A percentile compares a stretch with the other conserved stretches of the same genome.
Evolutionary conservation across 2,888 invertebrate species (phyloP).

Genomic region (Lasioglossum vierecki): DNA sequence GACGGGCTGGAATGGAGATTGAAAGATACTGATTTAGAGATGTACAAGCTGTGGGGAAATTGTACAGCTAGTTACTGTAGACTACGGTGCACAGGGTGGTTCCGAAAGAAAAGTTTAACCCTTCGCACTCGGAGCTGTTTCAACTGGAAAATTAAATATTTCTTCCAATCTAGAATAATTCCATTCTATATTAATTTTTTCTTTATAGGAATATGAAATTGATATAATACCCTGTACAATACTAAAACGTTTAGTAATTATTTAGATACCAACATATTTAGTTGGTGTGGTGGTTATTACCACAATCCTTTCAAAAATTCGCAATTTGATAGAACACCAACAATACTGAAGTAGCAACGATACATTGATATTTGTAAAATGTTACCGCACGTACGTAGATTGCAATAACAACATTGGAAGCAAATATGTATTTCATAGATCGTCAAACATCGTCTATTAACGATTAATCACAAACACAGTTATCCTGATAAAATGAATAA

Average conservation of each 20-base stretch:
- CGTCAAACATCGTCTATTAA: background rate
- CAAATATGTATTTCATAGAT: background rate
- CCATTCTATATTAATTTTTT: too few species aligned
- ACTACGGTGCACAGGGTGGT: background rate
- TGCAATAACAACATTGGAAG: background rate
- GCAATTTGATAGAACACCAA: too few species aligned
- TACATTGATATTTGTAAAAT: background rate
- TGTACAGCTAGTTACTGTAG: background rate
- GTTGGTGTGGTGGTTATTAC: too few species aligned
- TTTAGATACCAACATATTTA: background rate
- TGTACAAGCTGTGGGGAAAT: background rate
- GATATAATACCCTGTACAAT: too few species aligned
- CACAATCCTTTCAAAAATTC: background rate
- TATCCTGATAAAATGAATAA: background rate
- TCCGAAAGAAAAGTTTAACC: background rate
- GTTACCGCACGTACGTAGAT: background rate
- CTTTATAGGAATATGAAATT: too few species aligned
- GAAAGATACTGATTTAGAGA: constrained; percentile 1
- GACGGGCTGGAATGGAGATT: background rate
- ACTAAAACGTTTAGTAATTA: too few species aligned
- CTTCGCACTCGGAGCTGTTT: too few species aligned
- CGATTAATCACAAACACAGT: background rate
- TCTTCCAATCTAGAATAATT: too few species aligned
- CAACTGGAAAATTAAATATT: too few species aligned
- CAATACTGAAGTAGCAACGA: too few species aligned